Evolutionary conservation across 2,113 vertebrate species (phyloP).

Genomic region (Sprattus sprattus): DNA sequence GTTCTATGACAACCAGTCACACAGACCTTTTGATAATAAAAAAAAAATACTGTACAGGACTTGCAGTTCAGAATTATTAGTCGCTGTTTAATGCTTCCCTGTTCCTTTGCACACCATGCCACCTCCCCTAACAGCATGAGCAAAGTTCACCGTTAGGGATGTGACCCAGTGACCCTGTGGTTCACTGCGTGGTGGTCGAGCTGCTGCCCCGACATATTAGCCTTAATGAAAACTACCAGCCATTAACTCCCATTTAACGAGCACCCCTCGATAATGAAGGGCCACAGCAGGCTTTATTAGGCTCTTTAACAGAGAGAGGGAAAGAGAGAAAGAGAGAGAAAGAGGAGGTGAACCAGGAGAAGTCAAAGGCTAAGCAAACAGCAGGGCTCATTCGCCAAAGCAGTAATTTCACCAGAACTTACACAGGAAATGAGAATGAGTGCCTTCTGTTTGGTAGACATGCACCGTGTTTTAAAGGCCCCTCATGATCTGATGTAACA

Average conservation of each 20-base stretch:
- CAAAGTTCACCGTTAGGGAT: neutral
- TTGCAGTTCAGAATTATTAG: neutral
- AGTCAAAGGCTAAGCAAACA: slow-evolving; percentile 40
- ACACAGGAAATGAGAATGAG: slow-evolving; percentile 38
- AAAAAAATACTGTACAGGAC: neutral
- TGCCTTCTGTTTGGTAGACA: slow-evolving; percentile 4
- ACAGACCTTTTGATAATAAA: neutral
- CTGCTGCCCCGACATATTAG: neutral
- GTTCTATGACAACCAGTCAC: neutral
- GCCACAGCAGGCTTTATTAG: slow-evolving; percentile 4
- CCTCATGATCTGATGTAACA: neutral
- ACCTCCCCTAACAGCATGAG: neutral
- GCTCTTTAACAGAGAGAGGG: slow-evolving; percentile 10
- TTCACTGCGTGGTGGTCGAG: slow-evolving; percentile 33
- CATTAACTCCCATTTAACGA: slow-evolving; percentile 32
- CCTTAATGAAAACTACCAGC: slow-evolving; percentile 29
- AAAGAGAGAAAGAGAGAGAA: neutral
- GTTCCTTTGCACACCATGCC: neutral
- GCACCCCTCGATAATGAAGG: slow-evolving; percentile 20
- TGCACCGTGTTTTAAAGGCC: slow-evolving; percentile 7
- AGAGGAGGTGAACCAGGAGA: slow-evolving; percentile 2
- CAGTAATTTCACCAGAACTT: slow-evolving; percentile 29
- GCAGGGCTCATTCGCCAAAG: slow-evolving; percentile 32
- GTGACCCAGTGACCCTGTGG: slow-evolving; percentile 12
- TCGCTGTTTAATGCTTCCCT: slow-evolving; percentile 12